Evolutionary conservation across 2,888 invertebrate species (phyloP).

Genomic region (Didymodactylos carnosus): DNA sequence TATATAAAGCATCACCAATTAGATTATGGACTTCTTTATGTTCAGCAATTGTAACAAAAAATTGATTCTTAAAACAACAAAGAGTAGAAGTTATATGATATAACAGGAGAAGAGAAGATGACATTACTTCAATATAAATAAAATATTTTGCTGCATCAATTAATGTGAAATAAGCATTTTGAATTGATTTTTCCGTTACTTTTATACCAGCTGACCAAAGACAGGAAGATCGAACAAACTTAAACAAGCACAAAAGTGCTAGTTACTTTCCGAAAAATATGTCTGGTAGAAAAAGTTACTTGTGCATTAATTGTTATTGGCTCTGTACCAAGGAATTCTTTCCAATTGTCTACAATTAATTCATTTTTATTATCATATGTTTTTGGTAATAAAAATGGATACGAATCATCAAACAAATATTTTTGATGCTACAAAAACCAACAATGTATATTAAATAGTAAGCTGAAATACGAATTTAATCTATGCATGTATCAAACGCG

Average conservation of each 20-base stretch:
- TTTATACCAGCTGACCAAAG: conserved; percentile 78
- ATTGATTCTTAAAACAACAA: conserved; percentile 49
- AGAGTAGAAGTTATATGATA: neutral
- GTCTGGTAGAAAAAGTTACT: no score
- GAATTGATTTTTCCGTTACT: conserved; percentile 69
- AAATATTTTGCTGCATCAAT: conserved; percentile 77
- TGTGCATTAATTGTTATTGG: neutral
- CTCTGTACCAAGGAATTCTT: neutral
- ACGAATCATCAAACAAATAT: neutral
- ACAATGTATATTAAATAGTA: no score
- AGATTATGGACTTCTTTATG: neutral
- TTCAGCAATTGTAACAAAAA: conserved; percentile 48
- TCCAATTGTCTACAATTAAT: neutral
- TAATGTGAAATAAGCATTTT: conserved; percentile 74
- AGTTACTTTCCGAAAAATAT: no score
- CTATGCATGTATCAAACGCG: no score
- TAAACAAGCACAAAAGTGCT: no score
- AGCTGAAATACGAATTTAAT: no score
- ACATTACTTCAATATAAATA: conserved; percentile 59
- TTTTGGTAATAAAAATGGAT: neutral
- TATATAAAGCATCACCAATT: neutral
- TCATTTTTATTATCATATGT: neutral
- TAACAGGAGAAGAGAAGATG: no score
- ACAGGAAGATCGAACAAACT: conserved; percentile 50
- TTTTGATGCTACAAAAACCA: neutral